A percentile compares a stretch with the other conserved stretches of the same genome.
Conservation (phyloP, 2,113 vertebrate species). For the Limnothrissa miodon region DNA sequence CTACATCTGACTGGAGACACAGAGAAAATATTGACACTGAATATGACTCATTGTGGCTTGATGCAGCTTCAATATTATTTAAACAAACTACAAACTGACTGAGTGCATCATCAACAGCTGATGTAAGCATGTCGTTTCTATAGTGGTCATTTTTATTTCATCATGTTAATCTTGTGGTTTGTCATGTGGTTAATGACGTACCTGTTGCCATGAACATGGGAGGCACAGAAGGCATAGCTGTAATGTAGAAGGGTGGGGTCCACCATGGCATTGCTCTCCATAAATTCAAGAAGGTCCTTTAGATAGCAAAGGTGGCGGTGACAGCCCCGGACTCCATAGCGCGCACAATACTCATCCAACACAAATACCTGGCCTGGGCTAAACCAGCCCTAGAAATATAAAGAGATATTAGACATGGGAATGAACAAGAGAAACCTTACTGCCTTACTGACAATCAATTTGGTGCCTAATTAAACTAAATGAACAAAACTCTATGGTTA, state of each 20-base stretch:
- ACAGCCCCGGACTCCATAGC: conserved; percentile 92
- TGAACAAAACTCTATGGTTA: too few relatives aligned
- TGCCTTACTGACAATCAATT: background rate
- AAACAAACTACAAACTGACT: background rate
- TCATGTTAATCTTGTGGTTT: background rate
- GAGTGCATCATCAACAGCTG: background rate
- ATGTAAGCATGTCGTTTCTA: background rate
- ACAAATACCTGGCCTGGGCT: conserved; percentile 97
- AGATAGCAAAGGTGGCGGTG: conserved; percentile 95
- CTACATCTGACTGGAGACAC: background rate
- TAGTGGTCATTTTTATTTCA: background rate
- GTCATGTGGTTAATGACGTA: conserved; percentile 59
- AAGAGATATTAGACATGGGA: background rate
- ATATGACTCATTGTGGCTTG: background rate
- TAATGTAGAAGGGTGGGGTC: conserved; percentile 98
- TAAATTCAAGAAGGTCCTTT: conserved; percentile 87
- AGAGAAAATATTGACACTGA: background rate
- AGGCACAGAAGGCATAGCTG: conserved; percentile 98
- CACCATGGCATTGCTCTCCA: conserved; percentile 84
- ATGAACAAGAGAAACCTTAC: conserved; percentile 25
- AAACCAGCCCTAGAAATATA: conserved; percentile 88
- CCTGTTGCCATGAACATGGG: conserved; percentile 98
- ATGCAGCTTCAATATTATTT: background rate
- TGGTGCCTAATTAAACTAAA: background rate
- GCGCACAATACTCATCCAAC: conserved; percentile 94